phyloP scores from a whole-genome alignment of 2,888 invertebrate genomes.

The Scrobipalpa costella region DNA sequence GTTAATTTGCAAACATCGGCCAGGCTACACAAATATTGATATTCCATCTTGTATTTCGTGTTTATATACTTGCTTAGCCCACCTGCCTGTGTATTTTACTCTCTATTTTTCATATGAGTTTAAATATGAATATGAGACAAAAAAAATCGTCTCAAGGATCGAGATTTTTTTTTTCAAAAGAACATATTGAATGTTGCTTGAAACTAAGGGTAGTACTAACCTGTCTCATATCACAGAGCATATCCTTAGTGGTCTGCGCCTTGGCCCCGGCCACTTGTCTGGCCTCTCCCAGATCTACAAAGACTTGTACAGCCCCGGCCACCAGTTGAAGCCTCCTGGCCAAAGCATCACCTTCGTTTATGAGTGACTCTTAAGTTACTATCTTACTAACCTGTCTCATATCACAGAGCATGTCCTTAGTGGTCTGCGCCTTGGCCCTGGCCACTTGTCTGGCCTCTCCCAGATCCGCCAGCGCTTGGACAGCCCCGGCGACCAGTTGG shows the following conservation, averaged over 20 bases:
- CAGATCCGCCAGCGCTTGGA: conserved; percentile 87
- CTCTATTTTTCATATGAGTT: too few species aligned
- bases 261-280: conserved; percentile 81
- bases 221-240: conserved; percentile 88
- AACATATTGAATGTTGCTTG: too few species aligned
- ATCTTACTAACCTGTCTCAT: conserved; percentile 86
- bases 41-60: neutral
- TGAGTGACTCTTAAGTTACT: neutral
- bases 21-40: conserved; percentile 6
- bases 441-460: conserved; percentile 86
- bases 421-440: conserved; percentile 80
- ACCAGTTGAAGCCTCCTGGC: conserved; percentile 88
- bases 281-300: conserved; percentile 89
- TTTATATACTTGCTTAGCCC: neutral
- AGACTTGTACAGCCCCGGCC: conserved; percentile 85
- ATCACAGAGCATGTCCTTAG: conserved; percentile 84
- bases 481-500: conserved; percentile 87
- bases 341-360: conserved; percentile 88
- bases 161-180: neutral
- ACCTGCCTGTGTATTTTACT: too few species aligned
- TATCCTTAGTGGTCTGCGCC: conserved; percentile 83
- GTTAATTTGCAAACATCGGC: neutral
- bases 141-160: too few species aligned
- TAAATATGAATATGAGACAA: too few species aligned
- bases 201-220: conserved; percentile 65